These are phyloP conservation scores for Gonocerus acuteangulatus DNA, from an alignment of 2,888 invertebrate species.

Conservation along the genomic window DNA sequence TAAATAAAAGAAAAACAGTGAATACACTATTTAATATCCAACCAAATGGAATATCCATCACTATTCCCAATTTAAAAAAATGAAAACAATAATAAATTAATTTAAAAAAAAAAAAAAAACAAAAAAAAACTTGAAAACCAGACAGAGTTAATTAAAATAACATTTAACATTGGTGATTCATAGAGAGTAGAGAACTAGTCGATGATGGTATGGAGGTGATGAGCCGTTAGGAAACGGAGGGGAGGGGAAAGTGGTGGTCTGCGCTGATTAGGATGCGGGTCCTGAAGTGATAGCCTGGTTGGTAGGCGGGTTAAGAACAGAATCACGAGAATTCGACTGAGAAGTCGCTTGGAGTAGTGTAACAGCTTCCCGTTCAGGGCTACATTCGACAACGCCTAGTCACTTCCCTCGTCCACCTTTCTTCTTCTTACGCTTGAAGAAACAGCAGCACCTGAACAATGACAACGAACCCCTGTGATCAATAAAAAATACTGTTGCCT, in stretches of 20 bases:
- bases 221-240: too few relatives aligned
- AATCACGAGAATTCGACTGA: conserved; percentile 56
- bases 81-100: too few relatives aligned
- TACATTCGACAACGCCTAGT: conserved; percentile 65
- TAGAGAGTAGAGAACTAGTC: too few relatives aligned
- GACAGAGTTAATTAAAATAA: conserved; percentile 7
- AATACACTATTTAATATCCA: too few relatives aligned
- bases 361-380: conserved; percentile 56
- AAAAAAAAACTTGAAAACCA: not conserved
- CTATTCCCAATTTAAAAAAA: too few relatives aligned
- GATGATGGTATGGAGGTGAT: too few relatives aligned
- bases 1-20: not conserved
- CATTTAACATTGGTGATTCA: not conserved
- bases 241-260: not conserved
- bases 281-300: conserved; percentile 8
- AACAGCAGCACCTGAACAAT: conserved; percentile 85
- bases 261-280: not conserved
- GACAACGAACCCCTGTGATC: conserved; percentile 27
- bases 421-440: conserved; percentile 99
- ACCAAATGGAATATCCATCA: conserved; percentile 4
- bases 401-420: conserved; percentile 86
- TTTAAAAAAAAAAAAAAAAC: not conserved
- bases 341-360: conserved; percentile 56
- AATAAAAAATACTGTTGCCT: conserved; percentile 18
- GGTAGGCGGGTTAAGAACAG: conserved; percentile 48